A percentile compares a stretch with the other conserved stretches of the same genome.
phyloP scores from a whole-genome alignment of 2,797 vertebrate species.

The Microctenopoma stevenorrisi region DNA sequence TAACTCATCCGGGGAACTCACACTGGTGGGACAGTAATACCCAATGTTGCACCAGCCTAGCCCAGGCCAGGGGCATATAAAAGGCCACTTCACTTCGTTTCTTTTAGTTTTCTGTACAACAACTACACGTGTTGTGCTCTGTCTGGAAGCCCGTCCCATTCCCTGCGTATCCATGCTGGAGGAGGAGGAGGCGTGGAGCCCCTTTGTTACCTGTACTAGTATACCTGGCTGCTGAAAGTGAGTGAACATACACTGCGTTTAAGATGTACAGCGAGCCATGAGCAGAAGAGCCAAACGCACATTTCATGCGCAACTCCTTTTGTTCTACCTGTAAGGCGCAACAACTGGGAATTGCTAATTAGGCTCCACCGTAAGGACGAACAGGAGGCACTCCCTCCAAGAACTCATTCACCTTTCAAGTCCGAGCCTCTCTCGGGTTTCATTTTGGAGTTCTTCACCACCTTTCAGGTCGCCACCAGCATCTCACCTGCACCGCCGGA shows the following conservation, averaged over 20 bases:
- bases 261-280: constrained; percentile 69
- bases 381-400: constrained; percentile 75
- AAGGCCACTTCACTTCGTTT: constrained; percentile 63
- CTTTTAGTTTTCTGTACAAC: constrained; percentile 74
- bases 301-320: constrained; percentile 9
- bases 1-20: constrained; percentile 49
- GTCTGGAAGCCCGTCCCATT: constrained; percentile 77
- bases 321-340: constrained; percentile 64
- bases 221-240: constrained; percentile 72
- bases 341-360: constrained; percentile 68
- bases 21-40: constrained; percentile 64
- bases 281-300: constrained; percentile 31
- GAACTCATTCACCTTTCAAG: constrained; percentile 74
- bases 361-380: constrained; percentile 66
- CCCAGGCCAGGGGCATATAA: constrained; percentile 69
- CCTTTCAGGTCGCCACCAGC: constrained; percentile 62
- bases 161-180: constrained; percentile 64
- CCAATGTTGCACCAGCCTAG: constrained; percentile 60
- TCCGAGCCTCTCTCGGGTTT: constrained; percentile 68
- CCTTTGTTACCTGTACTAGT: constrained; percentile 83
- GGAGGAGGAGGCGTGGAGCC: constrained; percentile 74
- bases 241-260: constrained; percentile 64
- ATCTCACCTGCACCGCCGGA: constrained; percentile 74
- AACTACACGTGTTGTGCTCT: constrained; percentile 78
- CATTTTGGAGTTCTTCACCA: constrained; percentile 53